Conservation (phyloP, 2,113 vertebrate species). For the Callospermophilus lateralis region DNA sequence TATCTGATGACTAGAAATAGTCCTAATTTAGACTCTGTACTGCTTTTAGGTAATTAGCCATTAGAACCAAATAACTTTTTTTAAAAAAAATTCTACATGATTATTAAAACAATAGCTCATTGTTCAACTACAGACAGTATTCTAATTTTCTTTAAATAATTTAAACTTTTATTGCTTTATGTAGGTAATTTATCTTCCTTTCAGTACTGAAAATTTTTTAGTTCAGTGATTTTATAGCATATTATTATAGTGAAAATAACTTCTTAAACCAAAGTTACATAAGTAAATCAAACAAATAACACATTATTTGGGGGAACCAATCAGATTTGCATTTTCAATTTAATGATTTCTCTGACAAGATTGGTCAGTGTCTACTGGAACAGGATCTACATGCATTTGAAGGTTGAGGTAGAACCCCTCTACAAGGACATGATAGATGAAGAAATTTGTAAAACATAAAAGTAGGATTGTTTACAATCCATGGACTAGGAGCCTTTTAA, state of each 20-base stretch:
- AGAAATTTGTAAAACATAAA: neutral
- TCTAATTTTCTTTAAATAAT: slow-evolving; percentile 46
- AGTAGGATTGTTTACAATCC: neutral
- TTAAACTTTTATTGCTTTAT: slow-evolving; percentile 24
- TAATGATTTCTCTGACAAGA: neutral
- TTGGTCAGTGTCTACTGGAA: neutral
- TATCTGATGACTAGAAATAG: neutral
- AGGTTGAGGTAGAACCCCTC: neutral
- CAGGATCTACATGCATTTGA: neutral
- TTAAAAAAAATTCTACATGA: neutral
- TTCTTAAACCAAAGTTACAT: slow-evolving; percentile 42
- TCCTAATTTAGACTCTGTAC: slow-evolving; percentile 22
- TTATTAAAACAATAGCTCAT: slow-evolving; percentile 43
- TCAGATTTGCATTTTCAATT: neutral
- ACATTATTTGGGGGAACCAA: neutral
- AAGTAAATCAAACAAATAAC: slow-evolving; percentile 23
- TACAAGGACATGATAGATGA: neutral
- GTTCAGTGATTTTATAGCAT: slow-evolving; percentile 48
- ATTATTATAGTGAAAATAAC: slow-evolving; percentile 48
- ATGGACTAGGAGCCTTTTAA: neutral
- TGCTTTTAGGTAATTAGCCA: neutral
- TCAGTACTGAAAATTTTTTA: neutral
- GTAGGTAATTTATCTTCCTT: slow-evolving; percentile 55
- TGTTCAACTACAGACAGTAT: neutral
- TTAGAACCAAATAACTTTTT: slow-evolving; percentile 11